Percentiles rank a stretch among this genome's conserved stretches.
Evolutionary conservation across 1,140 invertebrate species (phyloP).

Genomic region (Dreissena rostriformis): DNA sequence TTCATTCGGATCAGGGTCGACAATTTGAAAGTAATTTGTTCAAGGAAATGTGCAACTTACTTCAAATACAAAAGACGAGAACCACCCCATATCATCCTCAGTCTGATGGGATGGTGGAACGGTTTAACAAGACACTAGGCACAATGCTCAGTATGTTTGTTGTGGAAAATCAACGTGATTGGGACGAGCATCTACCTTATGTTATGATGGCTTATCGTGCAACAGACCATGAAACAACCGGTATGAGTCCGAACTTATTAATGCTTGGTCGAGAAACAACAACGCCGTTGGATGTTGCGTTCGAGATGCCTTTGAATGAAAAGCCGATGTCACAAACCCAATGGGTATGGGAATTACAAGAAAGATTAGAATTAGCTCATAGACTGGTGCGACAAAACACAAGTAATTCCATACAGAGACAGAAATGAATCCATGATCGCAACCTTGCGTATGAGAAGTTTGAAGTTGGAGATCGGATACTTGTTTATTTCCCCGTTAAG

Average conservation of each 20-base stretch:
- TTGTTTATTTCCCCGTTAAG: constrained; percentile 12
- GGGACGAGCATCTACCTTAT: neutral
- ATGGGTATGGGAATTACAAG: constrained; percentile 41
- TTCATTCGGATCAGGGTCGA: constrained; percentile 78
- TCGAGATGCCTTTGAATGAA: neutral
- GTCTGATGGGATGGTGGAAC: no score
- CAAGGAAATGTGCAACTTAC: neutral
- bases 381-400: no score
- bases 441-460: constrained; percentile 27
- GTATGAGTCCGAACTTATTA: neutral
- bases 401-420: constrained; percentile 11
- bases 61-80: no score
- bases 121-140: neutral
- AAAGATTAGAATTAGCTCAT: no score
- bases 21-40: no score
- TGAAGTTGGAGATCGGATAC: constrained; percentile 20
- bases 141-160: neutral
- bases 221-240: neutral
- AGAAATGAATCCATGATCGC: constrained; percentile 37
- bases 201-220: neutral
- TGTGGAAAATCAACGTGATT: neutral
- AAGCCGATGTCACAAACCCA: constrained; percentile 17
- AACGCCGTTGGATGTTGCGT: neutral
- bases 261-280: neutral
- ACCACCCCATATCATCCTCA: no score